These are phyloP conservation scores for Pseudomyrmex cubaensis DNA, from an alignment of 1,140 invertebrate genomes.

Conservation along the genomic window DNA sequence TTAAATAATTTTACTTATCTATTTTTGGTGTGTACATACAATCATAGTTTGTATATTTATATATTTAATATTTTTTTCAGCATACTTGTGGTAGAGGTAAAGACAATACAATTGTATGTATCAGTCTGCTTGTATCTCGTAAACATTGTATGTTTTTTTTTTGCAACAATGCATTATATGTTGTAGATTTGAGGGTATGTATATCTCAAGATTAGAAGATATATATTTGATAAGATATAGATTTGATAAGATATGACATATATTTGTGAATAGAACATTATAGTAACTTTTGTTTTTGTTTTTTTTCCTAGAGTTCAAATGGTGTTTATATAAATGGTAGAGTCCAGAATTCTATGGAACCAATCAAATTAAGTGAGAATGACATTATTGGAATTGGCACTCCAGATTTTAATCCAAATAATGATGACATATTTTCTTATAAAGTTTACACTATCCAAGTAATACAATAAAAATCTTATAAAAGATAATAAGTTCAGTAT, in stretches of 20 bases:
- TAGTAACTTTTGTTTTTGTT: background rate
- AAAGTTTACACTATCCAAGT: constrained; percentile 52
- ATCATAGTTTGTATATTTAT: background rate
- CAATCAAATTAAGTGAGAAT: constrained; percentile 53
- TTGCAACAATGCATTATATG: constrained; percentile 51
- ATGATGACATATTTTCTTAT: constrained; percentile 59
- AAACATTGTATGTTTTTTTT: constrained; percentile 74
- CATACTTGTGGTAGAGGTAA: constrained; percentile 75
- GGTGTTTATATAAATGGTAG: constrained; percentile 72
- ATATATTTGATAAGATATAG: too few species aligned
- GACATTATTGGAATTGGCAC: constrained; percentile 76
- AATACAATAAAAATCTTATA: constrained; percentile 1
- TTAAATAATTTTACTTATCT: background rate
- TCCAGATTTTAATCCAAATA: background rate
- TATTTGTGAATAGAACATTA: constrained; percentile 11
- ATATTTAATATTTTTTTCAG: constrained; percentile 63
- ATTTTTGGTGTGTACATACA: background rate
- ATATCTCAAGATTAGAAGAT: background rate
- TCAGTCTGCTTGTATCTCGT: constrained; percentile 72
- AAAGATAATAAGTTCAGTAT: background rate
- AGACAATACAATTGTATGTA: constrained; percentile 70
- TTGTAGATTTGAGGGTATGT: constrained; percentile 73
- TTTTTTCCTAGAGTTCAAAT: constrained; percentile 72
- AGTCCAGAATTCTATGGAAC: constrained; percentile 9
- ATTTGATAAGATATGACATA: too few species aligned